Conservation (phyloP, 30 jellyfish, hydroid and myxozoan species). For the Hydra vulgaris region DNA sequence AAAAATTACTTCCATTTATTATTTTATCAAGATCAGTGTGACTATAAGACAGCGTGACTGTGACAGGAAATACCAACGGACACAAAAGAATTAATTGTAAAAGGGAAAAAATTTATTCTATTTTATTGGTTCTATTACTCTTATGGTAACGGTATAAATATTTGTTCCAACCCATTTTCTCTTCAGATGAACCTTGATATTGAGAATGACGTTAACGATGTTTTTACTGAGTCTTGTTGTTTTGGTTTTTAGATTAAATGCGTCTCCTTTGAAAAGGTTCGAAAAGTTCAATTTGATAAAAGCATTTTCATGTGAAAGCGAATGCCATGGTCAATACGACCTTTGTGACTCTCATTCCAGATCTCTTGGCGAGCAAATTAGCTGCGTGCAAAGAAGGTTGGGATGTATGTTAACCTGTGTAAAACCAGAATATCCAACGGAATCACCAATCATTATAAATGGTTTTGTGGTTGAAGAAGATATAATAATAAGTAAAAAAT, state of each 20-base stretch:
- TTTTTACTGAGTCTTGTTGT: not conserved
- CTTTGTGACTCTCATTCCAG: not conserved
- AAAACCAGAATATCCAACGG: not conserved
- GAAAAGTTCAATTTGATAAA: not conserved
- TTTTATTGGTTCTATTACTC: too few species aligned
- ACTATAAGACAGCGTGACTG: not conserved
- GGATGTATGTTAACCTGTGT: not conserved
- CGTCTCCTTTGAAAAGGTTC: not conserved
- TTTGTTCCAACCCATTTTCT: not conserved
- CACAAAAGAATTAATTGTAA: not conserved
- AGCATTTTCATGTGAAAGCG: not conserved
- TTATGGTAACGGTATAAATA: too few species aligned
- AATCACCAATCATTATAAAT: not conserved
- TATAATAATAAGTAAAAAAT: too few species aligned
- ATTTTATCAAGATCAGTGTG: not conserved
- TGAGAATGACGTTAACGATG: not conserved
- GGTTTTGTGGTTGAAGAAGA: not conserved
- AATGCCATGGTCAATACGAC: not conserved
- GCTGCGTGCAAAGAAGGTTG: not conserved
- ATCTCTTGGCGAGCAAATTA: not conserved
- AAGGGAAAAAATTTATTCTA: not conserved
- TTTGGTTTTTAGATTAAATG: not conserved
- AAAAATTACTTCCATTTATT: too few species aligned
- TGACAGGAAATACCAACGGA: not conserved
- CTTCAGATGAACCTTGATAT: not conserved